Percentiles rank a stretch among this genome's conserved stretches.
Evolutionary conservation across 2,113 vertebrate genomes (phyloP).

Genomic region (Pan troglodytes): NHGRI_mPanTro3-v2.1_pri NC_072409.2:24795001-24795500

Average conservation of each 20-base stretch:
- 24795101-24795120: neutral
- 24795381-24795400: neutral
- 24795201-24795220: neutral
- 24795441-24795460: neutral
- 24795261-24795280: neutral
- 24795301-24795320: no score
- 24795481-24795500: neutral
- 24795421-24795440: neutral
- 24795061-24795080: neutral
- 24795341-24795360: neutral
- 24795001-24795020: neutral
- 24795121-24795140: neutral
- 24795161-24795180: neutral
- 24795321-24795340: neutral
- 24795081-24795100: neutral
- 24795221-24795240: neutral
- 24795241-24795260: neutral
- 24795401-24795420: neutral
- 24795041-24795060: neutral
- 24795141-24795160: neutral
- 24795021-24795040: neutral
- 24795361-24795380: neutral
- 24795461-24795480: fast-evolving
- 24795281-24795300: neutral
- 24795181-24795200: neutral